Evolutionary conservation across 1,140 invertebrate genomes (phyloP), one percentile per base, ranked within the genome.

Genomic region (Sipha flava): DNA sequence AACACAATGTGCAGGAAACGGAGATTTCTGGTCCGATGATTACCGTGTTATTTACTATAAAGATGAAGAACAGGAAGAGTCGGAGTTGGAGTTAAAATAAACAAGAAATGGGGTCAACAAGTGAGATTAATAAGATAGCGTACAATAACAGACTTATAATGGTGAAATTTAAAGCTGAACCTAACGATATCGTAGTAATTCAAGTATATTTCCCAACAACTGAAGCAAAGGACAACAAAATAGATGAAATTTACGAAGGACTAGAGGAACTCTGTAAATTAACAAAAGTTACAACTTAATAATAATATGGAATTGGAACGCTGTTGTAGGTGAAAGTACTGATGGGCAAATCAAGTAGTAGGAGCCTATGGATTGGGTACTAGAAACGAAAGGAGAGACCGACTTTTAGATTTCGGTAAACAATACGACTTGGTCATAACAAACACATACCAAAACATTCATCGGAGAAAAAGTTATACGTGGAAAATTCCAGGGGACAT

Each of bases 361-460:
- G 80, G 82, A 26, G 80, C 75, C 14, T 83, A 62, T 79, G 84
- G 84, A 10, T 64, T 85, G 4, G 84, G 66, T 10, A 62, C 29
- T 34, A 81, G 83, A 49, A 85, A 85, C 75, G 82, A 83, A 7
- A 83, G 83, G 82, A 83, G 82, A 45, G 84, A 84, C 26, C 79
- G 47, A 16, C 64, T 84, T n/a, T 57, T 84, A 34, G 62, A 85
- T 68, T 85, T 85, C 72, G 85, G 83, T 54, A 80, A 84, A 82
- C 81, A 84, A 57, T 57, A 84, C 14, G 80, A 84, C 12, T 5
- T 62, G 23, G 31, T 62, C 59, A 81, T 84, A 40, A 80, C 64
- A 34, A 85, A 85, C 52, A 84, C 82, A 5, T 83, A 72, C 31
- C 84, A 82, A 73, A 81, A 84, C 73, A 40, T 83, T 73, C 84